Evolutionary conservation across 2,888 invertebrate genomes (phyloP).

Genomic region (Andrena chrysosceles): DNA sequence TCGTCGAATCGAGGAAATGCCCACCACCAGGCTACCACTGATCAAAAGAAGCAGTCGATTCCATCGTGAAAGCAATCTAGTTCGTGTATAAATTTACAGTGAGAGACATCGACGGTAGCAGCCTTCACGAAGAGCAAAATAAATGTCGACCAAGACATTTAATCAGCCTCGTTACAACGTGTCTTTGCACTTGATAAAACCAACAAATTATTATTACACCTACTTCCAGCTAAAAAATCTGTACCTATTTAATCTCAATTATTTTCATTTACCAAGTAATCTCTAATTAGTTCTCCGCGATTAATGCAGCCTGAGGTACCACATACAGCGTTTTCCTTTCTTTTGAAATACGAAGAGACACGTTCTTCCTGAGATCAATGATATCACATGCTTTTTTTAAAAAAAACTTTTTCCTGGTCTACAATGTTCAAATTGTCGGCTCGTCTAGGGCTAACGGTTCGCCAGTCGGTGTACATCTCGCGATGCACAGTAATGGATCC

Average conservation of each 20-base stretch:
- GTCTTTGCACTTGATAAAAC: too few relatives aligned
- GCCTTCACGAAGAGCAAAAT: constrained; percentile 38
- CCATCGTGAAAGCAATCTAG: constrained; percentile 65
- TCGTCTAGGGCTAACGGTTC: constrained; percentile 74
- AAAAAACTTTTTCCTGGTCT: background rate
- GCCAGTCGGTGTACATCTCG: constrained; percentile 59
- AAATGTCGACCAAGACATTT: background rate
- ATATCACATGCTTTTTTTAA: background rate
- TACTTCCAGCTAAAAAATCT: too few relatives aligned
- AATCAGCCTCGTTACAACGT: too few relatives aligned
- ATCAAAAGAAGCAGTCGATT: constrained; percentile 39
- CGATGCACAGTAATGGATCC: constrained; percentile 72
- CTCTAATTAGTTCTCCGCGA: too few relatives aligned
- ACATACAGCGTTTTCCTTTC: too few relatives aligned
- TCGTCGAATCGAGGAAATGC: constrained; percentile 24
- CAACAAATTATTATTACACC: too few relatives aligned
- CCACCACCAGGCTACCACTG: background rate
- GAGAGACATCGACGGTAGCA: constrained; percentile 33
- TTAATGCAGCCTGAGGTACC: too few relatives aligned
- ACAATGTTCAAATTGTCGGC: background rate
- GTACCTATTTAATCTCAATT: too few relatives aligned
- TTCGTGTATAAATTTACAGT: constrained; percentile 55
- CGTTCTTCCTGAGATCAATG: background rate
- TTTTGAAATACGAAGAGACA: too few relatives aligned
- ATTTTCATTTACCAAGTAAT: too few relatives aligned